Evolutionary conservation across 92 coral and sea anemone species (phyloP).

Genomic region (Chrysogorgia sp.): DNA sequence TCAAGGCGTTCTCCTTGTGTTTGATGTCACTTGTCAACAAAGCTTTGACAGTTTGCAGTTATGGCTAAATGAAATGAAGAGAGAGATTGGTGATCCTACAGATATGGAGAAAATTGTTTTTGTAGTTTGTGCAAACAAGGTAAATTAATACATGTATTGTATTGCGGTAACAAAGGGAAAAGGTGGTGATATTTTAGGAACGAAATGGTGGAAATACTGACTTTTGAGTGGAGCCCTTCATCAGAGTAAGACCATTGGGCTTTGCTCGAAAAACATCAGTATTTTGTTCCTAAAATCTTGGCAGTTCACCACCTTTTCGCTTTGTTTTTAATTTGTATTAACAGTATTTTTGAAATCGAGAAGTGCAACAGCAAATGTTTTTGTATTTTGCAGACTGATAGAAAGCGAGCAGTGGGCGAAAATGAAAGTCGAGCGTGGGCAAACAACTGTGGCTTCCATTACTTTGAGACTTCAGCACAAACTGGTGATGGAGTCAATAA

Average conservation of each 20-base stretch:
- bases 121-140: slow-evolving; percentile 96
- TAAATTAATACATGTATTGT: not conserved
- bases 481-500: slow-evolving; percentile 90
- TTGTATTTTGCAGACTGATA: slow-evolving; percentile 19
- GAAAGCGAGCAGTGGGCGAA: slow-evolving; percentile 78
- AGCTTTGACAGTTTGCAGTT: slow-evolving; percentile 85
- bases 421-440: slow-evolving; percentile 89
- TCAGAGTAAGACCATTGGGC: too few relatives aligned
- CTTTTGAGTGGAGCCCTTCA: too few relatives aligned
- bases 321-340: too few relatives aligned
- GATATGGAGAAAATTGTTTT: slow-evolving; percentile 80
- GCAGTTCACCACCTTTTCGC: too few relatives aligned
- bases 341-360: not conserved
- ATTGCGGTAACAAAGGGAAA: not conserved
- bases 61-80: slow-evolving; percentile 95
- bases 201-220: too few relatives aligned
- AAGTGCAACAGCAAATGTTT: not conserved
- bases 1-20: slow-evolving; percentile 92
- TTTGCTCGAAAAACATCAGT: too few relatives aligned
- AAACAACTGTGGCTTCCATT: slow-evolving; percentile 80
- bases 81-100: slow-evolving; percentile 78
- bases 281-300: too few relatives aligned
- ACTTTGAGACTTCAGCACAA: slow-evolving; percentile 97
- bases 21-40: slow-evolving; percentile 81
- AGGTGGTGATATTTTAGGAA: not conserved